Evolutionary conservation across 2,888 invertebrate species (phyloP).

Genomic region (Nephrotoma flavescens): DNA sequence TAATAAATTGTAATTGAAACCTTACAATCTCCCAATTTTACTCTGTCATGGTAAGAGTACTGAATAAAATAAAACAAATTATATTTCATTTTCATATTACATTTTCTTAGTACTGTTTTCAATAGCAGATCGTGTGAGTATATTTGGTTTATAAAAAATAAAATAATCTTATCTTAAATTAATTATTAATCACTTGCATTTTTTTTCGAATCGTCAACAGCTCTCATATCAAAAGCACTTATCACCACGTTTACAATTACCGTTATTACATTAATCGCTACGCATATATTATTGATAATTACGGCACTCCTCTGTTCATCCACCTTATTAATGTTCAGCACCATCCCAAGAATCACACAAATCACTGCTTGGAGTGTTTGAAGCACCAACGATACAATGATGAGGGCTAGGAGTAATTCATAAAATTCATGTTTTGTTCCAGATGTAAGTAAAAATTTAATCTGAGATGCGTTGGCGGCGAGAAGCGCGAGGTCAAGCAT

Average conservation of each 20-base stretch:
- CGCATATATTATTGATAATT: slow-evolving; percentile 13
- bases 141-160: background rate
- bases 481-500: slow-evolving; percentile 13
- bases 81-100: too few species aligned
- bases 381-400: slow-evolving; percentile 11
- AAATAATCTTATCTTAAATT: background rate
- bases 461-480: slow-evolving; percentile 13
- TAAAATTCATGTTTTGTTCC: slow-evolving; percentile 12
- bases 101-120: background rate
- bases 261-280: slow-evolving; percentile 9
- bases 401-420: slow-evolving; percentile 9
- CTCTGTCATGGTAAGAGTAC: background rate
- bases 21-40: background rate
- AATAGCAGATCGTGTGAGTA: background rate
- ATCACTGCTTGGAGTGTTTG: slow-evolving; percentile 12
- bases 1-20: background rate
- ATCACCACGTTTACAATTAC: slow-evolving; percentile 12
- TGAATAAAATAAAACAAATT: background rate
- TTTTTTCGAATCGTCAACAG: background rate
- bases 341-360: slow-evolving; percentile 11
- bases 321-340: slow-evolving; percentile 13
- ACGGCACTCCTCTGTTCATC: slow-evolving; percentile 13
- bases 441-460: slow-evolving; percentile 11
- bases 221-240: slow-evolving; percentile 13
- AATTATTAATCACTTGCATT: background rate